Evolutionary conservation across 2,888 invertebrate genomes (phyloP).

Genomic region (Chalcis sispes): DNA sequence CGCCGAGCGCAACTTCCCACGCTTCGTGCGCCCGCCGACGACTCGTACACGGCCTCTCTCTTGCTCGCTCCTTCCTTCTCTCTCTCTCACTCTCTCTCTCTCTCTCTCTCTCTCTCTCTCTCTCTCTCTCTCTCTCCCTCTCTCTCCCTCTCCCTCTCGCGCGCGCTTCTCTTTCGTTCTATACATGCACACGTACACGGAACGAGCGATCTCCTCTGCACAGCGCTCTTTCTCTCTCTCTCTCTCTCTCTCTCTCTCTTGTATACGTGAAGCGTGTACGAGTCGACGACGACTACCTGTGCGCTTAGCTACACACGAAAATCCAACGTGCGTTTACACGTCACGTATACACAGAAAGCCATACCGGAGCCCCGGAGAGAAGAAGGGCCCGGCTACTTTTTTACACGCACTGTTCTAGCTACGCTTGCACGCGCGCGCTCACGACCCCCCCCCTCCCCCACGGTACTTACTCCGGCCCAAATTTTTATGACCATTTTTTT

Average conservation of each 20-base stretch:
- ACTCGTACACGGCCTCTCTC: slow-evolving; percentile 39
- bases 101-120: slow-evolving; percentile 33
- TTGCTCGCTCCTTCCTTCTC: slow-evolving; percentile 41
- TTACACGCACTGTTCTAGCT: neutral
- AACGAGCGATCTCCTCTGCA: slow-evolving; percentile 22
- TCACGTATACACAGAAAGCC: too few relatives aligned
- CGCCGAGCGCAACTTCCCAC: slow-evolving; percentile 66
- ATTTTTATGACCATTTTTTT: slow-evolving; percentile 6
- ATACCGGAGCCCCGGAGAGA: too few relatives aligned
- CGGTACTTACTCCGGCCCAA: slow-evolving; percentile 16
- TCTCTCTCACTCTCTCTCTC: slow-evolving; percentile 43
- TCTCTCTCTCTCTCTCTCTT: slow-evolving; percentile 38
- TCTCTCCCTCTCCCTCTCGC: slow-evolving; percentile 28
- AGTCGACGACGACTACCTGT: slow-evolving; percentile 48
- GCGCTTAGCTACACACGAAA: slow-evolving; percentile 31
- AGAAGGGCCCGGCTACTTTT: neutral
- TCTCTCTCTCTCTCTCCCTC: slow-evolving; percentile 44
- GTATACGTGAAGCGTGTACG: too few relatives aligned
- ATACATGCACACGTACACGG: neutral
- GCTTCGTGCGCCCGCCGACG: slow-evolving; percentile 63
- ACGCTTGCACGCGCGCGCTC: too few relatives aligned
- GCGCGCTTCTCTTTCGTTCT: slow-evolving; percentile 15
- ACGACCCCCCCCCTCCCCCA: neutral
- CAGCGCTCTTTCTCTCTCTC: slow-evolving; percentile 39
- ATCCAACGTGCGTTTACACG: too few relatives aligned